Percentiles rank a stretch among this genome's conserved stretches.
These are phyloP conservation scores for Leptinotarsa juncta DNA, from an alignment of 2,888 invertebrate genomes.

Conservation along the genomic window DNA sequence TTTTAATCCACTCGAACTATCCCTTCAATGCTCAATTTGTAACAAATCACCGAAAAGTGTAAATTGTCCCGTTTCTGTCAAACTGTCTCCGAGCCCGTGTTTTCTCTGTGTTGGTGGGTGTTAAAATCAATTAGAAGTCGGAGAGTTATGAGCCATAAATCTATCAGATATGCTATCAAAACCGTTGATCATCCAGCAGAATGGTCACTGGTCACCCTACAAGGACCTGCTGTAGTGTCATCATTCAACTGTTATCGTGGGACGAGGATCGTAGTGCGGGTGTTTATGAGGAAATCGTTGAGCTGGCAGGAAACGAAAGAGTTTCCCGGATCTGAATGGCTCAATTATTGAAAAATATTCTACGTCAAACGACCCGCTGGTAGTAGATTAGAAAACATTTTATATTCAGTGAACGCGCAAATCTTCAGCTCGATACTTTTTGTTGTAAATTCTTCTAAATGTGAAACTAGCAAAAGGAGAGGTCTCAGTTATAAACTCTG, in stretches of 20 bases:
- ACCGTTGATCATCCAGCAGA: conserved; percentile 42
- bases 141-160: conserved; percentile 49
- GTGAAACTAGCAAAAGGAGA: too few species aligned
- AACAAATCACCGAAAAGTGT: conserved; percentile 37
- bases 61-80: conserved; percentile 37
- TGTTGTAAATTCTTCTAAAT: too few species aligned
- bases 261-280: conserved; percentile 19
- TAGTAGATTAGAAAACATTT: too few species aligned
- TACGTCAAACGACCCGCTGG: too few species aligned
- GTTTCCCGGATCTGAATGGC: not conserved
- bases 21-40: conserved; percentile 12
- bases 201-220: conserved; percentile 26
- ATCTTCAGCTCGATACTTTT: too few species aligned
- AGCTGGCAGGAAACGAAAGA: not conserved
- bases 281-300: conserved; percentile 24
- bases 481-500: too few species aligned
- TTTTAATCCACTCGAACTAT: not conserved
- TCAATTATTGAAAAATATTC: not conserved
- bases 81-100: conserved; percentile 37
- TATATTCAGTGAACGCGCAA: too few species aligned
- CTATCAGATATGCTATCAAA: conserved; percentile 44
- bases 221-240: conserved; percentile 23
- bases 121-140: conserved; percentile 48
- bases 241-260: conserved; percentile 32
- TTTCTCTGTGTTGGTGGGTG: conserved; percentile 37